Evolutionary conservation across 2,797 vertebrate genomes (phyloP), one percentile per base, ranked within the genome.

Genomic region (Anas acuta): DNA sequence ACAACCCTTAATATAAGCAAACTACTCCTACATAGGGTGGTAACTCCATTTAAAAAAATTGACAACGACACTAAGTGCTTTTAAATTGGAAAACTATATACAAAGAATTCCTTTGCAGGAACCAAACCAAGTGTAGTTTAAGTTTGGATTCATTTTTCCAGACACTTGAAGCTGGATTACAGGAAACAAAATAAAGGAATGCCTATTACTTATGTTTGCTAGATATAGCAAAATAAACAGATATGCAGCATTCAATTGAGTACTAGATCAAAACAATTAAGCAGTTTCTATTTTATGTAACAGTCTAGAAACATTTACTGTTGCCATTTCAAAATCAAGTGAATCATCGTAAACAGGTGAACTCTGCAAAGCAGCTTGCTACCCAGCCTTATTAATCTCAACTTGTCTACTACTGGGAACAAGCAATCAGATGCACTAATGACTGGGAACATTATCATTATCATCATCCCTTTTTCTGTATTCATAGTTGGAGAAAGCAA

Each of bases 391-490:
- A 33, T 8, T 64, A 43, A 41, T 72, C 15, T 60, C 23, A 37
- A 28, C 12, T 65, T 28, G 16, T 19, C 20, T 57, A 56, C 64
- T 70, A 35, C 12, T 14, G n/a, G 21, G 23, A 87, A 41, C 32
- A 19, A 14, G 1, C 71, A 45, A 3, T 10, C 57, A 89, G 64
- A 23, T 70, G 33, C 56, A 84, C 37, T 13, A 83, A 4, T 1
- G 53, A 41, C 13, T 25, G 18, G 14, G 30, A 89, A 49, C 23
- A 25, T 1, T 41, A 41, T 41, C 39, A 41, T 41, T 41, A 54
- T 35, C 4, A 47, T 1, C 0, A 0, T 2, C 69, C 21, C 22
- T 49, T 56, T 74, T 39, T 21, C 39, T n/a, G 18, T 18, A 28
- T 25, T 43, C 56, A 19, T 5, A 5, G 13, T 0, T 64, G 65